phyloP scores from a whole-genome alignment of 2,888 invertebrate genomes.

The Pseudococcus longispinus region DNA sequence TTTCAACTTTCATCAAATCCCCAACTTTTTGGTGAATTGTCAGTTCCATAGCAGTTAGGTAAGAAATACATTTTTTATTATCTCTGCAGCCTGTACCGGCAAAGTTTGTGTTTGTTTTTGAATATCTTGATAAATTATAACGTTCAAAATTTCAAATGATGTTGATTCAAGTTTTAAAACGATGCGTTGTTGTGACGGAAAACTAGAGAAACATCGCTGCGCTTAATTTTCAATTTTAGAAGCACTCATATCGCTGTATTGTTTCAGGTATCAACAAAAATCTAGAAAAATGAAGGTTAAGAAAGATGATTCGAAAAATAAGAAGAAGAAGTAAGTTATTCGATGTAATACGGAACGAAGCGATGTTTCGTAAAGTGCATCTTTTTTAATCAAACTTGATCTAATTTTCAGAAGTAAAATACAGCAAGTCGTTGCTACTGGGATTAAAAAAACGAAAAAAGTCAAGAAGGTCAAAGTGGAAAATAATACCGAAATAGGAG shows the following conservation, averaged over 20 bases:
- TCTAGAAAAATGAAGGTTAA: background rate
- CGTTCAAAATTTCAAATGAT: background rate
- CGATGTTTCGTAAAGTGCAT: background rate
- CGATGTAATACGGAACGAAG: background rate
- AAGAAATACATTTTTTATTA: background rate
- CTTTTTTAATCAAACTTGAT: background rate
- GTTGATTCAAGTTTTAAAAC: background rate
- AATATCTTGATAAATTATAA: background rate
- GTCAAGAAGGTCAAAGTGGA: constrained; percentile 36
- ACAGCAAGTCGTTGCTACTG: background rate
- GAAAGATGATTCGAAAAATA: constrained; percentile 33
- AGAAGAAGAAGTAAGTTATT: constrained; percentile 22
- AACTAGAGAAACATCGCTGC: background rate
- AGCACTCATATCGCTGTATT: background rate
- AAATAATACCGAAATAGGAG: background rate
- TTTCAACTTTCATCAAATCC: background rate
- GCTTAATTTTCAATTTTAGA: background rate
- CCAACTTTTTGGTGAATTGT: background rate
- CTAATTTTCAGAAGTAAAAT: background rate
- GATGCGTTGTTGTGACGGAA: background rate
- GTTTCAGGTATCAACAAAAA: background rate
- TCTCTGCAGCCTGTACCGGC: background rate
- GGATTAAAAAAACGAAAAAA: constrained; percentile 23
- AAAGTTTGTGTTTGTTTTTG: background rate
- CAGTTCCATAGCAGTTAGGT: background rate